Evolutionary conservation across 35 echinoderm and acorn worm genomes (phyloP), one percentile per base, ranked within the genome.

Genomic region (Lytechinus pictus): DNA sequence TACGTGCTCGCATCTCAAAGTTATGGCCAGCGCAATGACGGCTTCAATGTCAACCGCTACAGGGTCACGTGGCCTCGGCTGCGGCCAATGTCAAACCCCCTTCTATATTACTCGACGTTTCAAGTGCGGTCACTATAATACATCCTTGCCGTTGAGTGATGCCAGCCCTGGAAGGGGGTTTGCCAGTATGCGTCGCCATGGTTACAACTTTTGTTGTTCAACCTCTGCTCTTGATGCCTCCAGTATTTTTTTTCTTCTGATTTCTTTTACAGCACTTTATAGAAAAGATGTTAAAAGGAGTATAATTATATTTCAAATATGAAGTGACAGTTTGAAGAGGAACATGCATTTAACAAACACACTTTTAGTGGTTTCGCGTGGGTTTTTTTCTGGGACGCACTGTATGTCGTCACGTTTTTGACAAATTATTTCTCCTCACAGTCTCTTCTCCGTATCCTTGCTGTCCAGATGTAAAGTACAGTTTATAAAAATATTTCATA

Each of bases 1-100:
- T 79, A 79, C 66, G 66, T 79, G 66, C 66, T 79, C 66, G 66
- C 8, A n/a, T 79, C 66, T 79, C 66, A 79, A 79, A 79, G 66
- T 79, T 79, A 79, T 79, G 66, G 66, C 66, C 66, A 79, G 66
- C 66, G 66, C n/a, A 79, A 7, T 79, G 19, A 79, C 66, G 66
- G 21, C 66, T 79, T 79, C 66, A 79, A 79, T 79, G 66, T 24
- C 66, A 24, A 44, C n/a, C 66, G 66, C 16, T 16, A 79, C 66
- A 79, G 66, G 66, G 66, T 79, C 66, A 24, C 5, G 66, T 79
- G 66, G 19, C 66, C 66, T 79, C 66, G 66, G 66, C 66, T 79
- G 66, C 66, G 66, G 66, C 66, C 66, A 79, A 79, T 79, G 66
- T 79, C 66, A 24, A 24, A 2, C 56, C 66, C 66, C 21, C 66